phyloP scores from a whole-genome alignment of 1,140 invertebrate species.

The Plectus sambesii region DNA sequence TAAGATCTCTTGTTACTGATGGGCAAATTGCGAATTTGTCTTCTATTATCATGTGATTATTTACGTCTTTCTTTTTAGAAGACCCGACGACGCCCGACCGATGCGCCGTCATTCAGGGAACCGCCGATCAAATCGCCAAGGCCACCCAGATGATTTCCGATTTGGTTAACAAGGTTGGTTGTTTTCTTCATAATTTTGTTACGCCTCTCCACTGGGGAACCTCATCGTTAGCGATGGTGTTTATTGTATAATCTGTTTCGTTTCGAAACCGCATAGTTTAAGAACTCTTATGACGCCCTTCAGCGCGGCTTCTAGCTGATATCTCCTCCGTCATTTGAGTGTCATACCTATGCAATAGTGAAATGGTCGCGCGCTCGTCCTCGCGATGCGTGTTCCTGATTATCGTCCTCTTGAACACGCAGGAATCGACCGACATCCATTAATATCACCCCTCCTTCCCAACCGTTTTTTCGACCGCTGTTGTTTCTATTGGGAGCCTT shows the following conservation, averaged over 20 bases:
- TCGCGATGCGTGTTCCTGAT: slow-evolving; percentile 25
- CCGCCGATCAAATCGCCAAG: slow-evolving; percentile 70
- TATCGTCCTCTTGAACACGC: slow-evolving; percentile 9
- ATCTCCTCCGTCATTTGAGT: slow-evolving; percentile 25
- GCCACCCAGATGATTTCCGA: slow-evolving; percentile 75
- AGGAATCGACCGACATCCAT: too few species aligned
- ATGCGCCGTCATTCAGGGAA: slow-evolving; percentile 70
- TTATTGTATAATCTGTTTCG: slow-evolving; percentile 9
- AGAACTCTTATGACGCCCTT: too few species aligned
- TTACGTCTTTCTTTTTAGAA: slow-evolving; percentile 48
- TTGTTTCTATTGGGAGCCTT: too few species aligned
- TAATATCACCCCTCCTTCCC: too few species aligned
- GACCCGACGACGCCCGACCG: slow-evolving; percentile 74
- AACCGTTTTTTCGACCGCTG: too few species aligned
- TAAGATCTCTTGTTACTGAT: too few species aligned
- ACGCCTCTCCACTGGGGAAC: background rate
- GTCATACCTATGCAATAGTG: slow-evolving; percentile 33
- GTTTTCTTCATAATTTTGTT: slow-evolving; percentile 38
- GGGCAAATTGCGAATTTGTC: background rate
- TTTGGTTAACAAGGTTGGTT: slow-evolving; percentile 70
- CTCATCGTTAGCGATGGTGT: slow-evolving; percentile 11
- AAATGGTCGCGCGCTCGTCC: too few species aligned
- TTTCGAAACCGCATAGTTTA: slow-evolving; percentile 55
- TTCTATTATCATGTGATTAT: background rate
- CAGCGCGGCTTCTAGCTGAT: too few species aligned